A percentile compares a stretch with the other conserved stretches of the same genome.
Conservation (phyloP, 2,113 vertebrate species). For the Alligator sinensis region DNA sequence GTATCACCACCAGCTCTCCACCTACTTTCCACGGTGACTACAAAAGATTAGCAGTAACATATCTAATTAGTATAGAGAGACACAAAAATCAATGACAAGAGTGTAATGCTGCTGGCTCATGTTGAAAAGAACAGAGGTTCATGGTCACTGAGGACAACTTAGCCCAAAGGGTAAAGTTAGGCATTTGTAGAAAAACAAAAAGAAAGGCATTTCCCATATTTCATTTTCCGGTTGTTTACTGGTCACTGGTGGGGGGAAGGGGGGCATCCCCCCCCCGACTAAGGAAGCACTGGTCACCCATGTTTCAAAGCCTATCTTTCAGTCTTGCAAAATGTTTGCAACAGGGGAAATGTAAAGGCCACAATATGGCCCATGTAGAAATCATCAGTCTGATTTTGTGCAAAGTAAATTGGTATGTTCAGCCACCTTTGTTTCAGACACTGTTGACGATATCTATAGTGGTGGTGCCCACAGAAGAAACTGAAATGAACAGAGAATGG, state of each 20-base stretch:
- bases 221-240: no score
- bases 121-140: neutral
- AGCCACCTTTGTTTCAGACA: neutral
- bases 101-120: neutral
- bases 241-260: no score
- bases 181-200: no score
- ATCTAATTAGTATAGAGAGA: constrained; percentile 73
- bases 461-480: neutral
- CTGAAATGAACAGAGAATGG: neutral
- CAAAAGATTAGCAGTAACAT: constrained; percentile 75
- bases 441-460: neutral
- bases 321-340: neutral
- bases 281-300: neutral
- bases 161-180: neutral
- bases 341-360: neutral
- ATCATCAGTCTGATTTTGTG: neutral
- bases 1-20: constrained; percentile 39
- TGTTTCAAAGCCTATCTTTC: neutral
- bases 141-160: neutral
- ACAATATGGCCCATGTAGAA: neutral
- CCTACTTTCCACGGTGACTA: constrained; percentile 40
- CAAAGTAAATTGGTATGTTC: neutral
- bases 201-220: no score
- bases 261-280: no score
- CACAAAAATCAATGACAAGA: constrained; percentile 73